Conservation (phyloP, 2,888 invertebrate species). For the Auanema sp. region DNA sequence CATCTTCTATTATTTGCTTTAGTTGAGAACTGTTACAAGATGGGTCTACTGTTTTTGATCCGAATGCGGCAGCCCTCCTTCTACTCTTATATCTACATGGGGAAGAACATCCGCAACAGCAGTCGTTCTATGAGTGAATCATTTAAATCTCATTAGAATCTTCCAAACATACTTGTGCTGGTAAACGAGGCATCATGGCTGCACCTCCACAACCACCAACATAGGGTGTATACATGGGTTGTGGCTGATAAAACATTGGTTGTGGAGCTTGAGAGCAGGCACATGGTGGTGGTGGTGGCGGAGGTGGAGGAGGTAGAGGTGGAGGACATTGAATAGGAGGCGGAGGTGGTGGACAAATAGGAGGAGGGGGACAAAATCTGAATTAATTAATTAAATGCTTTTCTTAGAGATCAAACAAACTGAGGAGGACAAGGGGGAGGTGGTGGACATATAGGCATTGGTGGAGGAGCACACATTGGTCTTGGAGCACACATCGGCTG, state of each 20-base stretch:
- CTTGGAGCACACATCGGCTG: conserved; percentile 23
- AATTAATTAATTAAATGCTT: not conserved
- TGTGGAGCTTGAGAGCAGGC: conserved; percentile 25
- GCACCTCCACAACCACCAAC: conserved; percentile 13
- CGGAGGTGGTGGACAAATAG: conserved; percentile 48
- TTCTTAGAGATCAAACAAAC: conserved; percentile 10
- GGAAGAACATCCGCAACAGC: conserved; percentile 58
- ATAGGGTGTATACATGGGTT: conserved; percentile 26
- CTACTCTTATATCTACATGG: conserved; percentile 46
- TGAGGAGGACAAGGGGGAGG: conserved; percentile 49
- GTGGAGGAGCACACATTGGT: conserved; percentile 31
- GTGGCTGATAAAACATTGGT: conserved; percentile 30
- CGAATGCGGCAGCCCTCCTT: conserved; percentile 36
- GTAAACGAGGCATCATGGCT: not conserved
- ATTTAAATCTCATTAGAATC: not conserved
- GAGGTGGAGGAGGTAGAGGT: conserved; percentile 22
- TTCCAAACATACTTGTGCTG: conserved; percentile 6
- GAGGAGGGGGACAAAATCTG: conserved; percentile 48
- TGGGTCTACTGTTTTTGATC: conserved; percentile 42
- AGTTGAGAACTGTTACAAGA: conserved; percentile 54
- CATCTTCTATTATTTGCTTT: conserved; percentile 44
- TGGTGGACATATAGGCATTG: conserved; percentile 46
- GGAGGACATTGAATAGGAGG: conserved; percentile 43
- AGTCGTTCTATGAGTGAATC: conserved; percentile 49
- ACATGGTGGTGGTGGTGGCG: conserved; percentile 36